Conservation (phyloP, 2,113 vertebrate genomes). For the Apaloderma vittatum region DNA sequence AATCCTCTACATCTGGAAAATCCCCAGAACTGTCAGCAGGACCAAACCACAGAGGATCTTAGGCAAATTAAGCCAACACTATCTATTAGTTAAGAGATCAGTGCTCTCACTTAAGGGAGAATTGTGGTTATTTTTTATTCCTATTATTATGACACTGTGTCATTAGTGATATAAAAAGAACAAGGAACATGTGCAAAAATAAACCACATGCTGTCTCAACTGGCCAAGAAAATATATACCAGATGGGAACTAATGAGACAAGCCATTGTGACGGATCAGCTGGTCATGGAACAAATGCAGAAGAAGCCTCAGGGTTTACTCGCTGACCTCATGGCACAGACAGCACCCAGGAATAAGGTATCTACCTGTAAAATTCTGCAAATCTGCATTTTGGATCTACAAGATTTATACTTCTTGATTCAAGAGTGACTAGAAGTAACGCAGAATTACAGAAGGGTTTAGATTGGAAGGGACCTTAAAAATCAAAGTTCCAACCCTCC, state of each 20-base stretch:
- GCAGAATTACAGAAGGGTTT: no score
- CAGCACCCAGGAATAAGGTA: background rate
- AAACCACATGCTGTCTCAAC: constrained; percentile 57
- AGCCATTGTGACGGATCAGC: background rate
- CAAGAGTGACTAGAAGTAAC: background rate
- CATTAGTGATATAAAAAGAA: constrained; percentile 65
- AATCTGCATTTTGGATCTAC: background rate
- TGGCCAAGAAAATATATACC: constrained; percentile 55
- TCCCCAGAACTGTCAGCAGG: background rate
- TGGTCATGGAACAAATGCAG: background rate
- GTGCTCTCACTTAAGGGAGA: background rate
- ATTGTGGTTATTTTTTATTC: constrained; percentile 11
- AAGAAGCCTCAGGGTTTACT: background rate
- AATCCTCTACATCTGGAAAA: constrained; percentile 28
- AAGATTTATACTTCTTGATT: background rate
- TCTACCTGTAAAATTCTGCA: background rate
- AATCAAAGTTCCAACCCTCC: no score
- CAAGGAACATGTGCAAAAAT: constrained; percentile 62
- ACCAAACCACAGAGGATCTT: background rate
- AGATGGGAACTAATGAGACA: constrained; percentile 57
- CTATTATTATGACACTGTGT: constrained; percentile 59
- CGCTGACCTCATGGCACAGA: rapidly evolving
- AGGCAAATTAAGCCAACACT: background rate
- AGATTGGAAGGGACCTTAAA: no score
- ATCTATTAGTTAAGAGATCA: background rate